These are phyloP conservation scores for Epizoanthus ramosus DNA, from an alignment of 92 coral and sea anemone species.

Conservation along the genomic window DNA sequence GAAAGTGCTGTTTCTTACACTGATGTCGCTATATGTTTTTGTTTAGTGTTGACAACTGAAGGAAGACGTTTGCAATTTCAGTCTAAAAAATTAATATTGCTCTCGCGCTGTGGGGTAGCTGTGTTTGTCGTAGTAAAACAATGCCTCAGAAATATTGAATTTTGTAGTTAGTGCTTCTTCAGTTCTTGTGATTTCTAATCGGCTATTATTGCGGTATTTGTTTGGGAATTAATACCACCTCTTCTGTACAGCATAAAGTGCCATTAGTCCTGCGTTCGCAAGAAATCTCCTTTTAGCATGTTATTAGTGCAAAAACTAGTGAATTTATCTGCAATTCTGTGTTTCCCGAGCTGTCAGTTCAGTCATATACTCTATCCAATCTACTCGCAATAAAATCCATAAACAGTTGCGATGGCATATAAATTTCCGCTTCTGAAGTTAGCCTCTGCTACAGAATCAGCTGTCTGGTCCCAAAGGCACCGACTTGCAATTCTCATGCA, in stretches of 20 bases:
- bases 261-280: background rate
- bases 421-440: constrained; percentile 76
- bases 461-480: constrained; percentile 87
- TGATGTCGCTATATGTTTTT: background rate
- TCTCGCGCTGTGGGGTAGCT: background rate
- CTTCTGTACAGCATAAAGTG: background rate
- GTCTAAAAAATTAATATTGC: constrained; percentile 20
- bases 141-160: background rate
- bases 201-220: background rate
- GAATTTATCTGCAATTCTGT: background rate
- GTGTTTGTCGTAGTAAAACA: background rate
- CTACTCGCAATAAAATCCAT: constrained; percentile 84
- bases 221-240: background rate
- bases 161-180: background rate
- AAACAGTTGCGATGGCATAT: constrained; percentile 91
- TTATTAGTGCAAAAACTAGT: background rate
- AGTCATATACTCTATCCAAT: background rate
- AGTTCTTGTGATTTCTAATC: background rate
- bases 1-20: background rate
- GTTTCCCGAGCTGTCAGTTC: background rate
- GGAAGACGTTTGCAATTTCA: background rate
- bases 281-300: background rate
- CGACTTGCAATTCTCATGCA: constrained; percentile 90
- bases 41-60: background rate
- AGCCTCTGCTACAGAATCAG: constrained; percentile 88